phyloP scores from a whole-genome alignment of 35 echinoderm and acorn worm species.

The Nesometra sesokonis region DNA sequence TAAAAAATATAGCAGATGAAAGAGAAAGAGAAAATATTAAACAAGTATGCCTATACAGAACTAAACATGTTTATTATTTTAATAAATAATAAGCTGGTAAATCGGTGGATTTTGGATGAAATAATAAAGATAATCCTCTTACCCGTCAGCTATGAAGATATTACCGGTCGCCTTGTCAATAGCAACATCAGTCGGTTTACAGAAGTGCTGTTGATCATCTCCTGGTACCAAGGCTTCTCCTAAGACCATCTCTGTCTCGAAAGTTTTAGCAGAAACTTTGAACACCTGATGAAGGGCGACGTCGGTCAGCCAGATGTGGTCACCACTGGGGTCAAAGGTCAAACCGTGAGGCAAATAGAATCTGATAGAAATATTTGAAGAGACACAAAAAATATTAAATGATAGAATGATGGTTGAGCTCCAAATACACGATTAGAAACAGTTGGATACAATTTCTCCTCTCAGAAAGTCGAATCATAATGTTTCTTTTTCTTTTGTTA shows the following conservation, averaged over 20 bases:
- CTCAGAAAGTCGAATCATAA: too few relatives aligned
- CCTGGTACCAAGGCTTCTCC: slow-evolving; percentile 36
- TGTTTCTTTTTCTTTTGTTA: too few relatives aligned
- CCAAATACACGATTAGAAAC: too few relatives aligned
- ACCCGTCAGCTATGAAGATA: slow-evolving; percentile 50
- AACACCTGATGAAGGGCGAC: slow-evolving; percentile 97
- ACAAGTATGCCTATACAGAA: not conserved
- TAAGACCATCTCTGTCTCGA: slow-evolving; percentile 24
- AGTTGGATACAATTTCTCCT: too few relatives aligned
- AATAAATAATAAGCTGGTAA: not conserved
- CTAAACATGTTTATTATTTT: too few relatives aligned
- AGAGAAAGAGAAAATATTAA: not conserved
- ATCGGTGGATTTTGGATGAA: not conserved
- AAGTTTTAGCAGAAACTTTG: slow-evolving; percentile 9
- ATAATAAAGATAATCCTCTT: not conserved
- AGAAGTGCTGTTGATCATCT: slow-evolving; percentile 29
- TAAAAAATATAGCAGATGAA: too few relatives aligned
- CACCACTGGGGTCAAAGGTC: slow-evolving; percentile 49
- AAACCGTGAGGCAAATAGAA: slow-evolving; percentile 96
- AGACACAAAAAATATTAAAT: not conserved
- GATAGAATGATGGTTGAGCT: too few relatives aligned
- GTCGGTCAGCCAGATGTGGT: slow-evolving; percentile 91
- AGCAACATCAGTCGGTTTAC: slow-evolving; percentile 48
- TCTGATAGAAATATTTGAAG: slow-evolving; percentile 21
- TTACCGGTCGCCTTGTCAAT: slow-evolving; percentile 19